A percentile compares a stretch with the other conserved stretches of the same genome.
These are phyloP conservation scores for Mythimna ferrago DNA, from an alignment of 2,888 invertebrate genomes.

Conservation along the genomic window DNA sequence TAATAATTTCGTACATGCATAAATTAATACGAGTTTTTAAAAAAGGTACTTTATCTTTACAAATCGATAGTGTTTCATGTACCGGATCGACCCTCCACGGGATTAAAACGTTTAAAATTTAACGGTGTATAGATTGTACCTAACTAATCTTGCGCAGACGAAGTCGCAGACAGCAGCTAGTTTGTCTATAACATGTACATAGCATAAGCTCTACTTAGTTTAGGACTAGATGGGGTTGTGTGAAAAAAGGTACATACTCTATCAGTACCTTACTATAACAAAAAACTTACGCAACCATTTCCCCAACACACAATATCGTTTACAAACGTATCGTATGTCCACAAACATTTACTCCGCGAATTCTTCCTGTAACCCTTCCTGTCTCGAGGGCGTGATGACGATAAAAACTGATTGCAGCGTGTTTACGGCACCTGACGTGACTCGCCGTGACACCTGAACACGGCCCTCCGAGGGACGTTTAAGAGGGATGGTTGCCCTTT, in stretches of 20 bases:
- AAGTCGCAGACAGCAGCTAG: too few relatives aligned
- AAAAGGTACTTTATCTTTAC: too few relatives aligned
- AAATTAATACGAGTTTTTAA: too few relatives aligned
- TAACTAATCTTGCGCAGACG: too few relatives aligned
- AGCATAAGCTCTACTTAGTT: too few relatives aligned
- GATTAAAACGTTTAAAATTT: too few relatives aligned
- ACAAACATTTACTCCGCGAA: constrained; percentile 52
- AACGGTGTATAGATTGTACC: too few relatives aligned
- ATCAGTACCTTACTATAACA: background rate
- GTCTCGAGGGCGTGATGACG: constrained; percentile 68
- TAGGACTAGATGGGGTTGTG: too few relatives aligned
- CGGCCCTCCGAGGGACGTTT: constrained; percentile 61
- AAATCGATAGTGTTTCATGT: too few relatives aligned
- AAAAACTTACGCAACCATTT: constrained; percentile 1
- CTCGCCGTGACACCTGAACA: constrained; percentile 71
- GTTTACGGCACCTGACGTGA: constrained; percentile 72
- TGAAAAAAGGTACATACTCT: background rate
- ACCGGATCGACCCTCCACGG: too few relatives aligned
- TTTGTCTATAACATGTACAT: too few relatives aligned
- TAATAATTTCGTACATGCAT: too few relatives aligned
- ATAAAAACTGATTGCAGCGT: constrained; percentile 75
- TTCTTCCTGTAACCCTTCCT: constrained; percentile 48
- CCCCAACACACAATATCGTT: constrained; percentile 5
- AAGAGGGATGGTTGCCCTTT: constrained; percentile 47
- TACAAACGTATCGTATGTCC: constrained; percentile 42